These are phyloP conservation scores for Nomada ruficornis DNA, from an alignment of 2,888 invertebrate genomes.

Conservation along the genomic window DNA sequence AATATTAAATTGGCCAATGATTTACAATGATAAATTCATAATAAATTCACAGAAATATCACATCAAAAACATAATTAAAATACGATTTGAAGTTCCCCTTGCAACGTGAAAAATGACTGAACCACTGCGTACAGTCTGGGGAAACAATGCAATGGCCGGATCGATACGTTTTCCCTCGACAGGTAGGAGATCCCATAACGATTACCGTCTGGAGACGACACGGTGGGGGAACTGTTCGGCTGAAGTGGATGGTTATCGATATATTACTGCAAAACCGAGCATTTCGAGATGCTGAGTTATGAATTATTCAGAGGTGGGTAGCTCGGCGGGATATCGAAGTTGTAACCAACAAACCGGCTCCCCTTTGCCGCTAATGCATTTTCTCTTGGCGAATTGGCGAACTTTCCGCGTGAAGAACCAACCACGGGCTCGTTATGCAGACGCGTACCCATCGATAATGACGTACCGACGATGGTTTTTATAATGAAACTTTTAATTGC, in stretches of 20 bases:
- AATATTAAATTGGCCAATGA: too few species aligned
- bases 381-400: conserved; percentile 24
- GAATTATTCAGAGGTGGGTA: conserved; percentile 59
- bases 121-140: not conserved
- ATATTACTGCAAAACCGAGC: conserved; percentile 41
- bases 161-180: conserved; percentile 32
- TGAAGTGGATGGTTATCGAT: conserved; percentile 56
- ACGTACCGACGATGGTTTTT: conserved; percentile 12
- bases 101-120: not conserved
- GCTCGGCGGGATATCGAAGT: conserved; percentile 49
- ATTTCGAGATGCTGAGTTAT: conserved; percentile 49
- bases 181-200: conserved; percentile 27
- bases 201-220: conserved; percentile 34
- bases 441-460: conserved; percentile 1
- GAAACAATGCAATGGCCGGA: conserved; percentile 31
- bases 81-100: too few species aligned
- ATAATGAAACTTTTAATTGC: conserved; percentile 20
- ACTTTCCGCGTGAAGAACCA: conserved; percentile 33
- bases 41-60: too few species aligned
- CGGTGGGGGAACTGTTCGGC: conserved; percentile 26
- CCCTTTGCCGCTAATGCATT: conserved; percentile 31
- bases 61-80: too few species aligned
- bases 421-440: conserved; percentile 5
- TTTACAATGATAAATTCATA: too few species aligned
- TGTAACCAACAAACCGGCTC: conserved; percentile 47